Percentiles rank a stretch among this genome's conserved stretches.
These are phyloP conservation scores for Drosophila rellima DNA, from an alignment of 2,888 invertebrate genomes.

Conservation along the genomic window DNA sequence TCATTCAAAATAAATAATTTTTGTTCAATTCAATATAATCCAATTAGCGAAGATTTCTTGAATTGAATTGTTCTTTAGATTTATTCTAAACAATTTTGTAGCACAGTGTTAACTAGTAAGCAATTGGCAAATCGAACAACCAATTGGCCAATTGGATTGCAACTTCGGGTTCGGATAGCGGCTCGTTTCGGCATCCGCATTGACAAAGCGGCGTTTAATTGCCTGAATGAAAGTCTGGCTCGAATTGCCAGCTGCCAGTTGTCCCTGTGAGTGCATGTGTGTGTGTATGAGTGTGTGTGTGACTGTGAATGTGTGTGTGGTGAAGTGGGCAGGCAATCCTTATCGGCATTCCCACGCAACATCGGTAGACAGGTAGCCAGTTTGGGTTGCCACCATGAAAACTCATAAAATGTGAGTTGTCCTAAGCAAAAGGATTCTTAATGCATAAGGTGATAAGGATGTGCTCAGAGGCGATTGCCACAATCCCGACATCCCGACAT, in stretches of 20 bases:
- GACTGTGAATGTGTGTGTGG: neutral
- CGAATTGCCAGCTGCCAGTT: constrained; percentile 32
- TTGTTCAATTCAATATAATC: neutral
- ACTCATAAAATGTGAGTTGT: constrained; percentile 55
- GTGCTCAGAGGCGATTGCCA: constrained; percentile 23
- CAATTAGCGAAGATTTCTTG: neutral
- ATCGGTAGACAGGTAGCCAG: constrained; percentile 57
- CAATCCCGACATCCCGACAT: constrained; percentile 14
- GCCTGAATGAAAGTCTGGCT: constrained; percentile 48
- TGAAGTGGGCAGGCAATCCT: constrained; percentile 24
- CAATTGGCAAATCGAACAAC: constrained; percentile 64
- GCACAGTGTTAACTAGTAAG: constrained; percentile 46
- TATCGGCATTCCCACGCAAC: constrained; percentile 73
- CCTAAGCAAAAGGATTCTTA: constrained; percentile 66
- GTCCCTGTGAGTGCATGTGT: constrained; percentile 7
- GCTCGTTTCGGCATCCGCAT: constrained; percentile 70
- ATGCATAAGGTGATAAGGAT: constrained; percentile 66
- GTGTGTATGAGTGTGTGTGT: neutral
- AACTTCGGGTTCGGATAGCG: constrained; percentile 53
- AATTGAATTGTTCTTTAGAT: neutral
- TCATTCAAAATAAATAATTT: too few species aligned
- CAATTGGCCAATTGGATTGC: constrained; percentile 70
- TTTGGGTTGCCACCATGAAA: constrained; percentile 63
- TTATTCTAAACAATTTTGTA: constrained; percentile 8
- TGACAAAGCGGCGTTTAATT: constrained; percentile 77